Evolutionary conservation across 23 tunicate genomes (phyloP), one percentile per base, ranked within the genome.

Genomic region (Ascidia mentula): DNA sequence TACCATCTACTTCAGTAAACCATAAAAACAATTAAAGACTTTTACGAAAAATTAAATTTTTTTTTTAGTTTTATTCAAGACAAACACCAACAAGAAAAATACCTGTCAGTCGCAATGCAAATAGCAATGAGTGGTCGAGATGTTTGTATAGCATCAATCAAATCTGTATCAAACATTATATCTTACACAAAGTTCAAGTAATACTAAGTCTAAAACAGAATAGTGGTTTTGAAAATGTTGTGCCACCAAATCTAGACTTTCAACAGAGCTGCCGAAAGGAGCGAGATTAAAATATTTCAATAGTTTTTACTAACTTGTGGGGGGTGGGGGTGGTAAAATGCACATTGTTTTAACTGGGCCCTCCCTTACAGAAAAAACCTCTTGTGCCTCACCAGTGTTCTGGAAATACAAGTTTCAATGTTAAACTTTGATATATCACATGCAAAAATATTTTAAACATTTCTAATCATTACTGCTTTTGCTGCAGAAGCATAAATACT

Each of bases 291-390:
- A 9, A 12, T 42, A 42, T 15, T 42, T 42, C 53, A 42, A 42
- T 15, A n/a, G n/a, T n/a, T n/a, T n/a, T n/a, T n/a, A 34, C 75
- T 76, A 60, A 86, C 90, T 31, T 31, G 90, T 40, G 0, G 91
- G 82, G 0, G 85, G 81, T 28, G 95, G 89, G 0, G 96, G 87
- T 18, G 91, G 91, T 5, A 92, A n/a, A 17, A 92, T 34, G 75
- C 88, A 87, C 74, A 88, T 81, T 2, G 91, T 87, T 53, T 87
- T 92, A 20, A 92, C 97, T 6, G 97, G 91, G 0, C 97, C 97
- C 42, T 87, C 84, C 7, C 97, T 77, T 26, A 87, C 40, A 30
- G 97, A 92, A 32, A 86, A 75, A 33, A 92, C 46, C 65, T 92
- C 97, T 36, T 82, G 86, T 31, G 89, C 86, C 18, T 86, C 91